phyloP scores from a whole-genome alignment of 2,113 vertebrate species.

The Herpailurus yagouaroundi region DNA sequence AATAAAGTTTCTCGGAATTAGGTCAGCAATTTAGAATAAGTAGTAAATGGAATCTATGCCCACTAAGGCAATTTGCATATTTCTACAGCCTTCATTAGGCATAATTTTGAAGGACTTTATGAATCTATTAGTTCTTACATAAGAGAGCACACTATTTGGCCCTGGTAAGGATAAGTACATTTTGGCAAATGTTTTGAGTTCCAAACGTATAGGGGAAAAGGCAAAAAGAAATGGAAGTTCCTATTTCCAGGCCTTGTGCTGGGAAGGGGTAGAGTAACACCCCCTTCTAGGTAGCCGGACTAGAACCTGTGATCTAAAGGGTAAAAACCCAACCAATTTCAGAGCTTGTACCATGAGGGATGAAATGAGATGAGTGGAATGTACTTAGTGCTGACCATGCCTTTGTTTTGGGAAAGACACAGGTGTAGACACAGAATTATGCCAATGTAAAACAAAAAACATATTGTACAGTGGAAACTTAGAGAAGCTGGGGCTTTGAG shows the following conservation, averaged over 20 bases:
- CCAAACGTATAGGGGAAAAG: not conserved
- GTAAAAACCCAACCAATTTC: accelerated
- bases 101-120: slow-evolving; percentile 32
- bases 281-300: not conserved
- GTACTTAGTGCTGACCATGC: not conserved
- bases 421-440: not conserved
- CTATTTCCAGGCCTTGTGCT: not conserved
- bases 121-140: slow-evolving; percentile 27
- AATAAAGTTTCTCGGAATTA: slow-evolving; percentile 38
- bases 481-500: not conserved
- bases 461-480: not conserved
- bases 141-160: not conserved
- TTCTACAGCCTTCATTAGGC: slow-evolving; percentile 38
- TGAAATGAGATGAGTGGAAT: not conserved
- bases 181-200: slow-evolving; percentile 12
- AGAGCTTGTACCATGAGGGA: not conserved
- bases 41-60: not conserved
- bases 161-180: not conserved
- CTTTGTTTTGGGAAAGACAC: not conserved
- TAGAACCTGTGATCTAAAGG: not conserved
- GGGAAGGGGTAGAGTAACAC: not conserved
- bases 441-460: not conserved
- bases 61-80: slow-evolving; percentile 39
- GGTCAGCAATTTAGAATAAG: slow-evolving; percentile 46
- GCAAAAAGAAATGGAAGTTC: not conserved